phyloP scores from a whole-genome alignment of 37 sponge, comb jelly and placozoan species.

The Petrosia ficiformis region DNA sequence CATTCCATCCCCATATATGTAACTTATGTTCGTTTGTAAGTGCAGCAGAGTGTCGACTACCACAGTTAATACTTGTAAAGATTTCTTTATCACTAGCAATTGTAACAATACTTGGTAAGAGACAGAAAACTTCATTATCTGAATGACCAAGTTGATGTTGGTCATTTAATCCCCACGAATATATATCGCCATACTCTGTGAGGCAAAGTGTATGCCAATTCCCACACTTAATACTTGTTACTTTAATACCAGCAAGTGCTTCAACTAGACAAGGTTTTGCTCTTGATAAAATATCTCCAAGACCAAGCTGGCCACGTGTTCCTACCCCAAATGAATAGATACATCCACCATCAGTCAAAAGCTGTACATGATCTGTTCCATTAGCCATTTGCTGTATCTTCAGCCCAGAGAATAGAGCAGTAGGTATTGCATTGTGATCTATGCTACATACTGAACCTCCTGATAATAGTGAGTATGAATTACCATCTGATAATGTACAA shows the following conservation, averaged over 20 bases:
- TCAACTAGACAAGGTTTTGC: conserved; percentile 34
- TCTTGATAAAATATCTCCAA: conserved; percentile 56
- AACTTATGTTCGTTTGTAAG: conserved; percentile 39
- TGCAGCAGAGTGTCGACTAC: conserved; percentile 52
- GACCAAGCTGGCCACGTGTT: conserved; percentile 72
- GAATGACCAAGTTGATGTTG: conserved; percentile 65
- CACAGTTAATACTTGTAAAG: conserved; percentile 32
- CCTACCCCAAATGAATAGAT: conserved; percentile 52
- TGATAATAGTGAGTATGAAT: no score
- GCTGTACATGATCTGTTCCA: conserved; percentile 37
- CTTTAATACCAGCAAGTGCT: conserved; percentile 51
- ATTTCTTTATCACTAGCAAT: conserved; percentile 28
- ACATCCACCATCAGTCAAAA: conserved; percentile 16
- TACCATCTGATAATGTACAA: no score
- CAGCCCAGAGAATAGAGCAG: no score
- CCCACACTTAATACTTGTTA: conserved; percentile 50
- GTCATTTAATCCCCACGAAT: conserved; percentile 80
- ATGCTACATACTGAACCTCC: no score
- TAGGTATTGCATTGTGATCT: no score
- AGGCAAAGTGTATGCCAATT: conserved; percentile 52
- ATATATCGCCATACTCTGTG: conserved; percentile 51
- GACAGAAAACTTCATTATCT: no score
- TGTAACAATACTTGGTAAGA: conserved; percentile 15
- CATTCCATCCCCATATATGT: conserved; percentile 80
- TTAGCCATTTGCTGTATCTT: conserved; percentile 10